Base-by-base conservation (phyloP, 2,888 invertebrate genomes). In the Idaea dimidiata region DNA sequence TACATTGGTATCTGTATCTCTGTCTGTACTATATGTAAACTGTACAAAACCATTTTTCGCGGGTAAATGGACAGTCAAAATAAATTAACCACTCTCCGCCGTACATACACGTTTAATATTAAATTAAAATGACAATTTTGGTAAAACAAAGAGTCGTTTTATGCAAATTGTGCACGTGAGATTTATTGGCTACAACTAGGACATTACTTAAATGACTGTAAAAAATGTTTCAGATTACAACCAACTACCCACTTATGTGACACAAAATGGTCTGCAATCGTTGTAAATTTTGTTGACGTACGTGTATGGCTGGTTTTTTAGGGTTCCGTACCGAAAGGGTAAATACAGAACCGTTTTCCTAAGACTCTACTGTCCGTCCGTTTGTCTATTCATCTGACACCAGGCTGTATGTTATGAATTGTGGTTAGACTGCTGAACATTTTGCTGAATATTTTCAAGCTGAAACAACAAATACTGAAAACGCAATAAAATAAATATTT, bases 131-230 rank as follows among this genome's bases (percentile, higher is more conserved):
- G 76, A 79, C 79, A 78, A 83, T 84, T 83, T 81, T 66, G 75
- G 76, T 70, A 63, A 66, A 65, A 79, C 75, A 75, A 74, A 78
- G 75, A 74, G 72, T 69, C 72, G 74, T 70, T 81, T 80, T 83
- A 84, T 84, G 86, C 81, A 86, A 86, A 87, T 84, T 67, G 67
- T 74, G 73, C 76, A 79, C 79, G 80, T 83, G 64, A 84, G 83
- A 85, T 84, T 83, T 83, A 86, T 81, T 43, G 43, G 74, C 72
- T 67, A 76, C 74, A 53, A 71, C 74, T 78, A 79, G 75, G 75
- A 79, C 80, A 78, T 82, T 80, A 83, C 77, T 84, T 83, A 82
- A 83, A 78, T 71, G 79, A 75, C 79, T 83, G 78, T 84, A 85
- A 86, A 86, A 84, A 84, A 66, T 73, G 75, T 75, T 69, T 73